phyloP scores from a whole-genome alignment of 2,113 vertebrate species.

The Amphilophus citrinellus region DNA sequence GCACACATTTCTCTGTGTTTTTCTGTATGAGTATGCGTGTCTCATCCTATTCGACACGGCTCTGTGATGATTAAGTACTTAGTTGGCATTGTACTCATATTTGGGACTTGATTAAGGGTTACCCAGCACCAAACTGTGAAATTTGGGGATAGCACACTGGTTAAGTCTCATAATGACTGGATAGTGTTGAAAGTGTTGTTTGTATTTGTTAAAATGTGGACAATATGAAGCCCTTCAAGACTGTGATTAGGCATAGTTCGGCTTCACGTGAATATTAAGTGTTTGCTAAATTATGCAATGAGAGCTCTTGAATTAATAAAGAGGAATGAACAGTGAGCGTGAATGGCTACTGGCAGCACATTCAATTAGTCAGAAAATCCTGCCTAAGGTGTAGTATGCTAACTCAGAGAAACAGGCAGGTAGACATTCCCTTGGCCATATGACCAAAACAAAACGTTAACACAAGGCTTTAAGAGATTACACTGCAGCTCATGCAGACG shows the following conservation, averaged over 20 bases:
- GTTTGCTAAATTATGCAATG: conserved; percentile 38
- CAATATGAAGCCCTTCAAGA: conserved; percentile 47
- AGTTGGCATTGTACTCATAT: conserved; percentile 21
- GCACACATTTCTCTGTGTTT: conserved; percentile 59
- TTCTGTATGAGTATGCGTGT: neutral
- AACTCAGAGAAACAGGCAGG: conserved; percentile 79
- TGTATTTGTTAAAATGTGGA: conserved; percentile 25
- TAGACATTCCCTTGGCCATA: conserved; percentile 71
- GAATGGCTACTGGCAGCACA: conserved; percentile 57
- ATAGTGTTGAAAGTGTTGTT: conserved; percentile 14
- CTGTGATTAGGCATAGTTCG: neutral
- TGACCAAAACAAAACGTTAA: conserved; percentile 59
- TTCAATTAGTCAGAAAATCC: conserved; percentile 54
- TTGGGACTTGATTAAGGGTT: conserved; percentile 32
- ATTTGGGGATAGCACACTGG: conserved; percentile 23
- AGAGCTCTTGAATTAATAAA: conserved; percentile 30
- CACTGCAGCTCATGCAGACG: conserved; percentile 71
- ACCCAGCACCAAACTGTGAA: conserved; percentile 33
- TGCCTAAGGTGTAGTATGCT: conserved; percentile 40
- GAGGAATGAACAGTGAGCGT: conserved; percentile 6
- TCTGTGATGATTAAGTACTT: conserved; percentile 17
- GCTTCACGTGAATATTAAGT: conserved; percentile 33
- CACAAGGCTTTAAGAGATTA: conserved; percentile 44
- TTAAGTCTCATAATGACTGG: conserved; percentile 17
- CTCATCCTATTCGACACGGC: conserved; percentile 19